Conservation (phyloP, 2,797 vertebrate species). For the Onychomys leucogaster region DNA sequence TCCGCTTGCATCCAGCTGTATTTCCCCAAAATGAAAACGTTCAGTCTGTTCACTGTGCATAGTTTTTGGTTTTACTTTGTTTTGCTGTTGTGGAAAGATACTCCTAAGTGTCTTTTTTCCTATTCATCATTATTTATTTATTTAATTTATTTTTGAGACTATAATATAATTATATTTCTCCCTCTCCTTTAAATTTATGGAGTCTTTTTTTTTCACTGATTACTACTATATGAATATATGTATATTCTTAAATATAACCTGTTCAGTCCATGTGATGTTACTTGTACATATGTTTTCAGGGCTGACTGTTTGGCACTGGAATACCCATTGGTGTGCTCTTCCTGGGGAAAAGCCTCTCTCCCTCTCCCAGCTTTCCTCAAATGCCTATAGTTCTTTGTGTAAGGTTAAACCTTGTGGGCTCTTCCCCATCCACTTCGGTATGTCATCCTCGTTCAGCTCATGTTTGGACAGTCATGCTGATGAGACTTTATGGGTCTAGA, state of each 20-base stretch:
- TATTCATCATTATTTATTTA: background rate
- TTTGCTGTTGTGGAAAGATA: background rate
- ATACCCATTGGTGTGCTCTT: background rate
- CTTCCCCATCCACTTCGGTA: background rate
- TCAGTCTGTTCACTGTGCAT: background rate
- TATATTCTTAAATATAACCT: background rate
- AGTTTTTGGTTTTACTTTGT: background rate
- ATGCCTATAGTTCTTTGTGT: background rate
- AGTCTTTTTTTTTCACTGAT: background rate
- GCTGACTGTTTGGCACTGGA: too few relatives aligned
- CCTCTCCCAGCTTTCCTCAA: too few relatives aligned
- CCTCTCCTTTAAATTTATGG: background rate
- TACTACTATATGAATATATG: background rate
- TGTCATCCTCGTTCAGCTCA: background rate
- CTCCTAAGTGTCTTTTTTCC: background rate
- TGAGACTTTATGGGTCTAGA: background rate
- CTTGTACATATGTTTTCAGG: background rate
- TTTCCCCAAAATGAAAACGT: constrained; percentile 29
- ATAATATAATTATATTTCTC: background rate
- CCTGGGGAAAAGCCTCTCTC: background rate
- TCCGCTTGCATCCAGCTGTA: constrained; percentile 42
- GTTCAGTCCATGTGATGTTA: background rate
- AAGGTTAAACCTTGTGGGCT: too few relatives aligned
- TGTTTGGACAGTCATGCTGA: background rate
- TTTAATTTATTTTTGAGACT: background rate